These are phyloP conservation scores for Ganaspis sp. DNA, from an alignment of 1,140 invertebrate genomes.

Conservation along the genomic window DNA sequence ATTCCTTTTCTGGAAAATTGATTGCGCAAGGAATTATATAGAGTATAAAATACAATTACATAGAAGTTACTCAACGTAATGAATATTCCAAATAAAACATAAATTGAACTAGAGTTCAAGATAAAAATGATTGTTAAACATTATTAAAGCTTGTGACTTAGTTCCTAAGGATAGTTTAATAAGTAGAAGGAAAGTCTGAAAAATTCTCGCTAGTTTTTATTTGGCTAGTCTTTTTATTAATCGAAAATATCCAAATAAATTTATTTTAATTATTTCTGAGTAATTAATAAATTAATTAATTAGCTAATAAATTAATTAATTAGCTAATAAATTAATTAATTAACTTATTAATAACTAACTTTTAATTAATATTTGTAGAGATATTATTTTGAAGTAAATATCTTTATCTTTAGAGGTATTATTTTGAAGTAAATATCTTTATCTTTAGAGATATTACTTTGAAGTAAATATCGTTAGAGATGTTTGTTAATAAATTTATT, in stretches of 20 bases:
- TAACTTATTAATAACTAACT: too few relatives aligned
- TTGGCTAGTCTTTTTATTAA: neutral
- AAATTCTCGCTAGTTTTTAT: neutral
- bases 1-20: neutral
- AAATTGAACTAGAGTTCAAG: neutral
- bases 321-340: too few relatives aligned
- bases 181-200: conserved; percentile 25
- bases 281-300: too few relatives aligned
- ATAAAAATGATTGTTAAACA: neutral
- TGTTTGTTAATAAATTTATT: too few relatives aligned
- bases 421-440: too few relatives aligned
- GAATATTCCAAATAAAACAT: neutral
- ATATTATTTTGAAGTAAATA: too few relatives aligned
- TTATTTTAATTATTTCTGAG: too few relatives aligned
- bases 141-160: neutral
- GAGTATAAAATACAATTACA: neutral
- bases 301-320: too few relatives aligned
- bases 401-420: too few relatives aligned
- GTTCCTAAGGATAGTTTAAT: neutral
- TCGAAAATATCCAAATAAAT: neutral
- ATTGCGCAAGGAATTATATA: neutral
- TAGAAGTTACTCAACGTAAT: neutral
- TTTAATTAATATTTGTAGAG: too few relatives aligned
- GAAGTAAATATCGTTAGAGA: too few relatives aligned
- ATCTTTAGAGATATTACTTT: too few relatives aligned